Conservation (phyloP, 2,797 vertebrate genomes). For the Gallinago nigripennis region DNA sequence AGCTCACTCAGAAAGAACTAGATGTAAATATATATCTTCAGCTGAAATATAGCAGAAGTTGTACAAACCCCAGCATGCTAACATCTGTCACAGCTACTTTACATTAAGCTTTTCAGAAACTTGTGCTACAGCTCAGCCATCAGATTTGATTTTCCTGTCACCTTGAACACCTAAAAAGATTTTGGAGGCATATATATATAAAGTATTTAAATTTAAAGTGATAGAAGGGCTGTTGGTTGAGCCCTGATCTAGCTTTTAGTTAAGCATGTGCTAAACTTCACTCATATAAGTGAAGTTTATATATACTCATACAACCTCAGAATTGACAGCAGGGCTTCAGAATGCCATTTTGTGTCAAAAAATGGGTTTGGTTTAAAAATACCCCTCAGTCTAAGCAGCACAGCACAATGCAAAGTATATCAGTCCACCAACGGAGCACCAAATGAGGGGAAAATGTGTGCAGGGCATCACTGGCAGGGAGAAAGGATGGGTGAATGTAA, state of each 20-base stretch:
- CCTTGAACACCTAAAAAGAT: conserved; percentile 55
- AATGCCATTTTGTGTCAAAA: conserved; percentile 18
- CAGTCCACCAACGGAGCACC: background rate
- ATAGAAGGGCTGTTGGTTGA: background rate
- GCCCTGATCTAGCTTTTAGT: background rate
- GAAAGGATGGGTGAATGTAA: background rate
- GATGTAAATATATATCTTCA: conserved; percentile 52
- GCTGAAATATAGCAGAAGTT: conserved; percentile 49
- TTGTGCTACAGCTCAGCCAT: conserved; percentile 38
- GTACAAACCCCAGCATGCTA: conserved; percentile 36
- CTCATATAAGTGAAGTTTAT: background rate
- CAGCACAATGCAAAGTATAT: background rate
- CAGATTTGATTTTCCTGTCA: conserved; percentile 59
- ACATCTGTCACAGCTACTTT: conserved; percentile 59
- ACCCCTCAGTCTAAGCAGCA: background rate
- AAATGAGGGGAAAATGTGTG: background rate
- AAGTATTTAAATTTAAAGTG: background rate
- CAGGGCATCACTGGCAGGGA: background rate
- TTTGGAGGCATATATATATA: background rate
- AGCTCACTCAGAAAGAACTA: conserved; percentile 2
- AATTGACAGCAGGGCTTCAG: background rate
- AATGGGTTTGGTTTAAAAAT: conserved; percentile 16
- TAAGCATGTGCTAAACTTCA: conserved; percentile 16
- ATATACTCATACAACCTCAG: background rate
- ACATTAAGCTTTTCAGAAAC: conserved; percentile 28